Conservation (phyloP, 2,888 invertebrate species). For the Trissolcus japonicus region DNA sequence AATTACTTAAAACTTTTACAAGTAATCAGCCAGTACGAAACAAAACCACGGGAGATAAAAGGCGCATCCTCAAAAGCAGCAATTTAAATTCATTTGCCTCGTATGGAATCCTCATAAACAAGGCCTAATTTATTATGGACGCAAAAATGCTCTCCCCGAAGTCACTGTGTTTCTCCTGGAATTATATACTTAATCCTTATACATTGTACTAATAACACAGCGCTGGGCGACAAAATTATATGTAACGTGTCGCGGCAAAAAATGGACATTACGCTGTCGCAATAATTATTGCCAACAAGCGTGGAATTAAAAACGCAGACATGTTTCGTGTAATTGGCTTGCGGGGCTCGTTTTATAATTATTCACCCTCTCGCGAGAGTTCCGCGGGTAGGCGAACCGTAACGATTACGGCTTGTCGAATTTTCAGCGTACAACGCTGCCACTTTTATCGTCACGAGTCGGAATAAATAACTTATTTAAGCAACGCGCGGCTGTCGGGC, state of each 20-base stretch:
- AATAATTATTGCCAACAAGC: constrained; percentile 28
- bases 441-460: constrained; percentile 6
- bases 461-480: constrained; percentile 31
- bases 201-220: constrained; percentile 42
- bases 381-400: constrained; percentile 6
- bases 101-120: constrained; percentile 21
- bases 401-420: constrained; percentile 9
- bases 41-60: neutral
- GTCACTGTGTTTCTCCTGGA: constrained; percentile 19
- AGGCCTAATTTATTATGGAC: constrained; percentile 30
- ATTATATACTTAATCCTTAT: constrained; percentile 33
- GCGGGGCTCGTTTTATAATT: constrained; percentile 3
- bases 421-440: neutral
- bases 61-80: constrained; percentile 14
- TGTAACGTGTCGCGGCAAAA: constrained; percentile 14
- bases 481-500: neutral
- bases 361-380: constrained; percentile 13
- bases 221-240: constrained; percentile 30
- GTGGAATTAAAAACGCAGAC: neutral
- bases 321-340: constrained; percentile 13
- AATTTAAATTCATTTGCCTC: constrained; percentile 53
- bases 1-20: constrained; percentile 35
- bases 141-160: constrained; percentile 11
- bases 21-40: constrained; percentile 8
- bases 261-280: constrained; percentile 25